Evolutionary conservation across 2,113 vertebrate species (phyloP).

Genomic region (Dolichallabes microphthalmus): DNA sequence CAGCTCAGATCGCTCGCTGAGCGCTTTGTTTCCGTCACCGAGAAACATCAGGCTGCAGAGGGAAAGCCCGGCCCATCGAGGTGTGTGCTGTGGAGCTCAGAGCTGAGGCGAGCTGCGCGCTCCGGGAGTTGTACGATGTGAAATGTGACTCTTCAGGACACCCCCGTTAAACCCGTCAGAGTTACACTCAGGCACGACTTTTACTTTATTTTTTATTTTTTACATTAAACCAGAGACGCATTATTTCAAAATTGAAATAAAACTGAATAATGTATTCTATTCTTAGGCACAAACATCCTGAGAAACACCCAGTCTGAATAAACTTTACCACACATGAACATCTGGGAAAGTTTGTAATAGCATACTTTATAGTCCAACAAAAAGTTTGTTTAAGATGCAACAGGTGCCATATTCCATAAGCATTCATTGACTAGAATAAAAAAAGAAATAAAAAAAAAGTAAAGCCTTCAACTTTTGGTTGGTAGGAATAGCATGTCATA

Average conservation of each 20-base stretch:
- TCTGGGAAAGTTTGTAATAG: neutral
- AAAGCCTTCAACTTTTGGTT: neutral
- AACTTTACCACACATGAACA: neutral
- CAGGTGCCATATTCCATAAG: neutral
- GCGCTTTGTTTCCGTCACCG: neutral
- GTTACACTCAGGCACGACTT: neutral
- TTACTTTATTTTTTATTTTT: too few species aligned
- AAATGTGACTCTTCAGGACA: constrained; percentile 50
- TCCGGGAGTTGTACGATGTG: constrained; percentile 3
- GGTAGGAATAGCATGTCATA: neutral
- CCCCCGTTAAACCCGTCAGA: constrained; percentile 15
- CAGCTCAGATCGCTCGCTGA: constrained; percentile 11
- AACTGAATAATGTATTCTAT: too few species aligned
- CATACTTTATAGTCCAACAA: neutral
- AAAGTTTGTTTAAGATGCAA: neutral
- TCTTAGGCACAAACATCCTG: neutral
- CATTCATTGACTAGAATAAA: neutral
- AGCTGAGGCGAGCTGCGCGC: constrained; percentile 19
- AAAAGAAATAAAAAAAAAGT: neutral
- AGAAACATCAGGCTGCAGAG: constrained; percentile 6
- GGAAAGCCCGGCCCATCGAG: constrained; percentile 40
- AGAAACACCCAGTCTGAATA: neutral
- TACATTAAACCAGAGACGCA: neutral
- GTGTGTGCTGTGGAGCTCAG: constrained; percentile 46
- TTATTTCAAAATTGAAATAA: neutral